Evolutionary conservation across 2,888 invertebrate species (phyloP).

Genomic region (Cistogaster globosa): DNA sequence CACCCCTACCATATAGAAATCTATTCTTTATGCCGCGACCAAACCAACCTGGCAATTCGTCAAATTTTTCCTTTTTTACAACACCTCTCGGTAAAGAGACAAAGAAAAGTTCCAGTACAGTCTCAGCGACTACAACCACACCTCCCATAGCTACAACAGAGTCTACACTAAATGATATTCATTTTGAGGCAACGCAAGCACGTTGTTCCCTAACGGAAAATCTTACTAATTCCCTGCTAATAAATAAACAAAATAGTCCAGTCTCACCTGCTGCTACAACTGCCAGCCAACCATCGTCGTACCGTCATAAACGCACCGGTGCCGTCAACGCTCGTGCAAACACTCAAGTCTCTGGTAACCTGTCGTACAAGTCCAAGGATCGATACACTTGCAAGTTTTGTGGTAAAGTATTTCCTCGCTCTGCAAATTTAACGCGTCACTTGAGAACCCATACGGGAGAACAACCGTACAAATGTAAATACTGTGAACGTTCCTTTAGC

Average conservation of each 20-base stretch:
- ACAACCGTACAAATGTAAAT: slow-evolving; percentile 98
- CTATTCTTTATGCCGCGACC: slow-evolving; percentile 84
- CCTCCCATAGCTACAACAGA: slow-evolving; percentile 64
- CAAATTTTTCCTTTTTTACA: slow-evolving; percentile 85
- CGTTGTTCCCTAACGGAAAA: slow-evolving; percentile 59
- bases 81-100: slow-evolving; percentile 73
- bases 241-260: slow-evolving; percentile 58
- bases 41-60: slow-evolving; percentile 81
- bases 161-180: slow-evolving; percentile 52
- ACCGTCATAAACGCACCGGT: slow-evolving; percentile 56
- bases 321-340: slow-evolving; percentile 55
- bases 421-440: slow-evolving; percentile 98
- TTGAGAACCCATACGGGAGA: slow-evolving; percentile 99
- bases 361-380: slow-evolving; percentile 87
- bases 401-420: slow-evolving; percentile 97
- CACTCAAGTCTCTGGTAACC: slow-evolving; percentile 60
- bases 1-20: slow-evolving; percentile 85
- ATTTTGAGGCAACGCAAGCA: slow-evolving; percentile 48
- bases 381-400: slow-evolving; percentile 99
- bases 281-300: slow-evolving; percentile 59
- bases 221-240: slow-evolving; percentile 56
- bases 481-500: slow-evolving; percentile 99
- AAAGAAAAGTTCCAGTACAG: slow-evolving; percentile 65
- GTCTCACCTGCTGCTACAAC: slow-evolving; percentile 23
- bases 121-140: slow-evolving; percentile 65